A percentile compares a stretch with the other conserved stretches of the same genome.
phyloP scores from a whole-genome alignment of 2,797 vertebrate genomes.

The Catharus ustulatus region DNA sequence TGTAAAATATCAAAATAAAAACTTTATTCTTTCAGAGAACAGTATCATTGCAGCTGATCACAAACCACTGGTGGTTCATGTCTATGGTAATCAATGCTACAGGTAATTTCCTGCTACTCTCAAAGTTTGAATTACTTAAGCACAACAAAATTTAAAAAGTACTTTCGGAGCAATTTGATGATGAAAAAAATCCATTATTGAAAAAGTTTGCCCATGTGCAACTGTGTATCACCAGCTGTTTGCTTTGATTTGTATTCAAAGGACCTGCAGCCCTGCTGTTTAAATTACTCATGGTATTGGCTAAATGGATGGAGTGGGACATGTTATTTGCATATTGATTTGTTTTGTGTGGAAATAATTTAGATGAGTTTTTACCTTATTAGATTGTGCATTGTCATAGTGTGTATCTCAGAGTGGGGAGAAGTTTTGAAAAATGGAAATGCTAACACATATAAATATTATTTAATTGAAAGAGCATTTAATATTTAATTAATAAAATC shows the following conservation, averaged over 20 bases:
- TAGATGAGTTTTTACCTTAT: constrained; percentile 52
- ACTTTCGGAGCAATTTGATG: background rate
- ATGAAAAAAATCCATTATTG: background rate
- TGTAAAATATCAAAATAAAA: background rate
- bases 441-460: background rate
- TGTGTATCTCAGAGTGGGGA: background rate
- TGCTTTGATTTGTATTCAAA: constrained; percentile 47
- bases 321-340: constrained; percentile 59
- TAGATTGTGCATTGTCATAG: background rate
- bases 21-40: background rate
- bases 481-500: background rate
- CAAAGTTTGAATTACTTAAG: background rate
- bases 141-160: background rate
- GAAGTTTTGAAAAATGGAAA: background rate
- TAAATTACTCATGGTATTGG: constrained; percentile 28
- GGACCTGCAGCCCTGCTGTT: background rate
- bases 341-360: constrained; percentile 57
- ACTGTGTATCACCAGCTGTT: constrained; percentile 22
- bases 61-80: background rate
- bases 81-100: background rate
- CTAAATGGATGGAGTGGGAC: constrained; percentile 40
- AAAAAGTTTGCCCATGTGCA: background rate
- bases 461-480: background rate
- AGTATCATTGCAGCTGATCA: background rate
- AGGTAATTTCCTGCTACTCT: background rate